phyloP scores from a whole-genome alignment of 2,797 vertebrate species.

The Hippocampus kuda region DNA sequence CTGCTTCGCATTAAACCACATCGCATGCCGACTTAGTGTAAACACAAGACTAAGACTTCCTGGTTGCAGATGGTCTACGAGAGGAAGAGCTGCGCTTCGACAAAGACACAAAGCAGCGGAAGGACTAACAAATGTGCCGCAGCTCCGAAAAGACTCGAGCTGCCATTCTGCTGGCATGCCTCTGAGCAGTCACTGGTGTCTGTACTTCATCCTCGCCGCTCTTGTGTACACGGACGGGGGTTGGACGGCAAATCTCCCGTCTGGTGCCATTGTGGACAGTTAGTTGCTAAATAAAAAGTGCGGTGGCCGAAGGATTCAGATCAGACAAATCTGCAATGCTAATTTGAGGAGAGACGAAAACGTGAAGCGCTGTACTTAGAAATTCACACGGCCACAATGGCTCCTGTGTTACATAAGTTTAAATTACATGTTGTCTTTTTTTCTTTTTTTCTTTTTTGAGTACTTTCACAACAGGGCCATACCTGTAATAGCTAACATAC shows the following conservation, averaged over 20 bases:
- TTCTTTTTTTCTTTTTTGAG: background rate
- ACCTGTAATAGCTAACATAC: too few species aligned
- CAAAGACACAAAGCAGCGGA: background rate
- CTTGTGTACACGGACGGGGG: conserved; percentile 22
- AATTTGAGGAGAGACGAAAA: background rate
- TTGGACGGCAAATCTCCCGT: conserved; percentile 44
- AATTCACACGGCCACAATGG: background rate
- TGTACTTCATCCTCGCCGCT: conserved; percentile 27
- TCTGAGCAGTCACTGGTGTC: conserved; percentile 18
- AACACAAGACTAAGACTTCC: conserved; percentile 18
- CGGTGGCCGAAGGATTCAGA: background rate
- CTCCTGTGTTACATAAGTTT: background rate
- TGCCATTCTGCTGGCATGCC: conserved; percentile 29
- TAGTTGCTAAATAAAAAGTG: conserved; percentile 17
- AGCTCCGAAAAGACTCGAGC: conserved; percentile 9
- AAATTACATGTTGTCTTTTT: background rate
- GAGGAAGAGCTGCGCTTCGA: conserved; percentile 10
- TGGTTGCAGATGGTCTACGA: conserved; percentile 12
- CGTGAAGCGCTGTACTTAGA: background rate
- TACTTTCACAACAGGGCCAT: too few species aligned
- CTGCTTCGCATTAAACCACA: conserved; percentile 9
- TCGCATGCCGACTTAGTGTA: conserved; percentile 14
- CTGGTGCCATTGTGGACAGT: conserved; percentile 39
- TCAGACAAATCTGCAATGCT: background rate
- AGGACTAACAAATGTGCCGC: conserved; percentile 15